Evolutionary conservation across 2,113 vertebrate genomes (phyloP), one percentile per base, ranked within the genome.

Genomic region (Albula goreensis): DNA sequence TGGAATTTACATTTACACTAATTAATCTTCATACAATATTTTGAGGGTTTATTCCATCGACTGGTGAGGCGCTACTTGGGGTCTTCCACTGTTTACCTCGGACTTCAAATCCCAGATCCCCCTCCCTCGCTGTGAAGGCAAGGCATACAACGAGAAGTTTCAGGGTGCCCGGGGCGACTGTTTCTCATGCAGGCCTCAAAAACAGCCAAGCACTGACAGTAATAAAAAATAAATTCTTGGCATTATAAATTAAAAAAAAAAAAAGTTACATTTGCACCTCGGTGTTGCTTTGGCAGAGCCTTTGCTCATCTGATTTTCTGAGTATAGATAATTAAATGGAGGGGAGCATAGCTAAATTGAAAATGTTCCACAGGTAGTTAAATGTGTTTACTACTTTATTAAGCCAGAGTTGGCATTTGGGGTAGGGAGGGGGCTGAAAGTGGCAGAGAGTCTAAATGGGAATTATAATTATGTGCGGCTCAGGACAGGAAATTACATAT

Each of bases 311-410:
- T 81, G 49, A 79, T 83, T 85, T 19, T 66, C 48, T 13, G 22
- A 50, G 48, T 56, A 22, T 31, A 57, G 52, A 79, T 78, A 83
- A 85, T 57, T 52, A 83, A 85, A 85, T 53, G 25, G n/a, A 83
- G 5, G 4, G 63, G 52, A 60, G 60, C 9, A 31, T 19, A 5
- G 78, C 50, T 56, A n/a, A 74, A 84, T 51, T 81, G 17, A 80
- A 77, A 85, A 87, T 84, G 70, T 31, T 78, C 22, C 22, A 17
- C 13, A 19, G 63, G 60, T 53, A 66, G 13, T 11, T 31, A 87
- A 88, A 81, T 86, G 49, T 78, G 79, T 81, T 87, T 87, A 56
- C 66, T 87, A 85, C 85, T 87, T 51, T 88, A 86, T 63, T 41
- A 83, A 70, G 49, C 51, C n/a, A 12, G 17, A 86, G 51, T 51